Conservation (phyloP, 2,888 invertebrate genomes). For the Plebejus argus region DNA sequence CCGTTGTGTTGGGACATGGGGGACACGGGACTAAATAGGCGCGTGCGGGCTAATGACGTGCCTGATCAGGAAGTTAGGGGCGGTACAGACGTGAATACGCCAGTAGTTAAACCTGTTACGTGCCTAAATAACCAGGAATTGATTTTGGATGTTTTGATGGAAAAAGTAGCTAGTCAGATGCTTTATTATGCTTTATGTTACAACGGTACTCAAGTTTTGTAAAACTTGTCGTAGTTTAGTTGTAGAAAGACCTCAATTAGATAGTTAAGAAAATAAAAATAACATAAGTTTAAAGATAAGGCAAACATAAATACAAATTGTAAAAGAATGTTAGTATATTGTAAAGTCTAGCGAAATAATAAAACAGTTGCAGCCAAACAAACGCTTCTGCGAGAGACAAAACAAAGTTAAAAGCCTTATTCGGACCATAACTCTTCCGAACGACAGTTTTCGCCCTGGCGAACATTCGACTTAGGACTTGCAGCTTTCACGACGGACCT, state of each 20-base stretch:
- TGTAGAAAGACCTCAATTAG: not conserved
- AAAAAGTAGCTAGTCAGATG: not conserved
- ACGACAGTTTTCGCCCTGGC: constrained; percentile 30
- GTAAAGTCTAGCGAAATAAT: constrained; percentile 22
- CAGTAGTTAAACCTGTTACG: not conserved
- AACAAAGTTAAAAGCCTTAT: constrained; percentile 30
- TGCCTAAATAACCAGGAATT: not conserved
- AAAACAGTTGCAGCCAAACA: constrained; percentile 21
- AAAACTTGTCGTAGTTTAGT: not conserved
- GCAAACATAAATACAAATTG: not conserved
- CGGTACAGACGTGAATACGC: not conserved
- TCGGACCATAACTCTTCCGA: constrained; percentile 22
- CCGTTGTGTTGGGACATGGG: not conserved
- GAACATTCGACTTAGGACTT: constrained; percentile 29
- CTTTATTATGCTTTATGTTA: too few relatives aligned
- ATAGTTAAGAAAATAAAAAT: not conserved
- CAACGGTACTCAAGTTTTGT: too few relatives aligned
- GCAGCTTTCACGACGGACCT: constrained; percentile 21
- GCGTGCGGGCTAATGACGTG: constrained; percentile 45
- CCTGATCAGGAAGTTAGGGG: constrained; percentile 40
- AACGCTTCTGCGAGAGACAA: constrained; percentile 27
- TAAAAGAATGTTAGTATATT: constrained; percentile 4
- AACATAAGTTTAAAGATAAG: not conserved
- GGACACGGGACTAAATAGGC: not conserved
- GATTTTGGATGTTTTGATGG: not conserved